Evolutionary conservation across 2,888 invertebrate species (phyloP), one percentile per base, ranked within the genome.

Genomic region (Chalcis sispes): DNA sequence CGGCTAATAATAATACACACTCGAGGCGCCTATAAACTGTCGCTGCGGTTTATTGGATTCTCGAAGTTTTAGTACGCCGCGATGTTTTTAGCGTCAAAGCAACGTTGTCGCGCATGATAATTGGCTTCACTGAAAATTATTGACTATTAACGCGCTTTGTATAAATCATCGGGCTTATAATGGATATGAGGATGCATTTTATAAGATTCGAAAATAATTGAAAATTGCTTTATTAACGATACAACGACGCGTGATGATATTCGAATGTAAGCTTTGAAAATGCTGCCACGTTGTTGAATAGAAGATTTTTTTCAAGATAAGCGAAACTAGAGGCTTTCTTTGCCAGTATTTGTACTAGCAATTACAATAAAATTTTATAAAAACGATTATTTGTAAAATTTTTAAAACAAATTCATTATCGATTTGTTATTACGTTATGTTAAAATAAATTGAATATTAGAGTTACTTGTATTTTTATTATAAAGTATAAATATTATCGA

Each of bases 61-160:
- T 66, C 10, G 20, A 32, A n/a, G 42, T 62, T 56, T 74, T 69
- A 64, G 62, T 46, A 74, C n/a, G 62, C 20, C 64, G 36, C 62
- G 62, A 67, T 72, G 59, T 72, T 72, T n/a, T 65, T 65, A 72
- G 65, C 58, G 20, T 72, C 65, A 40, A 58, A n/a, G 59, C 66
- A 66, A 66, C 25, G 48, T 62, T 59, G 58, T 48, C 29, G 58
- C 59, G 59, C 32, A 66, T 66, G 50, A 66, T 66, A 73, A 73
- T 73, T 66, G 66, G 66, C 72, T 46, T 59, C 23, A 23, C 15
- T 1, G 23, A 42, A 29, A 66, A 59, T 23, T 66, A 66, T 50
- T 40, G 50, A 50, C 50, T 59, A 66, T 72, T 72, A 72, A 42
- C 46, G 40, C 15, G 15, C 18, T 42, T 20, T 25, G 46, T 20